Base-by-base conservation (phyloP, 2,113 vertebrate species). In the Pelvicachromis taeniatus region DNA sequence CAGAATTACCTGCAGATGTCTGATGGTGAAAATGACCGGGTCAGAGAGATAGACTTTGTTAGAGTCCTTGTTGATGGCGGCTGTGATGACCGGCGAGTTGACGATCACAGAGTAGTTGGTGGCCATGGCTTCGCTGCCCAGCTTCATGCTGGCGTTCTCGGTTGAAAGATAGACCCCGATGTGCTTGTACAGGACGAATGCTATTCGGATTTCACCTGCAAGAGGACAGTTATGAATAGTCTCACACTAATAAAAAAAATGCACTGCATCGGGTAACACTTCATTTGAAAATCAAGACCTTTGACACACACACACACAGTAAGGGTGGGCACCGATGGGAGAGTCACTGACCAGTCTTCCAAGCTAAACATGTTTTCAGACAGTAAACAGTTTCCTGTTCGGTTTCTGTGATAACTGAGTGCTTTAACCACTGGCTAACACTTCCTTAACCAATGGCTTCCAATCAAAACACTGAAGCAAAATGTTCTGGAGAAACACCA, bases 51-150 rank as follows among this genome's bases (percentile, higher is more conserved):
- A 99, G 85, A 99, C 97, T 93, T 99, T 99, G 94, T 97, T 99
- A 77, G 97, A 97, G 93, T 99, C 99, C 92, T 99, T 99, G 96
- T 98, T 99, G 95, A 99, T 99, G 94, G 99, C 97, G 3, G 98
- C 99, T 0, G 98, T 98, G 92, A 99, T 98, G 40, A 99, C 96
- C 1, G 98, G 97, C 0, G 99, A 99, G 94, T 99, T 99, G 94
- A 99, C 98, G 3, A 99, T 99, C 93, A 99, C 96, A 0, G 99
- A 98, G 92, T 99, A 98, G 93, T 99, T 99, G 82, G 98, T 97
- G 0, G 97, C 97, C 95, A 99, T 95, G 1, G 97, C 98, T 89
- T 99, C 97, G 14, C 95, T 97, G 91, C 97, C 97, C 91, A 99
- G 89, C 92, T 99, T 99, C 96, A 99, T 97, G 95, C 97, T 99